Evolutionary conservation across 2,113 vertebrate species (phyloP), one percentile per base, ranked within the genome.

Genomic region (Tetrax tetrax): DNA sequence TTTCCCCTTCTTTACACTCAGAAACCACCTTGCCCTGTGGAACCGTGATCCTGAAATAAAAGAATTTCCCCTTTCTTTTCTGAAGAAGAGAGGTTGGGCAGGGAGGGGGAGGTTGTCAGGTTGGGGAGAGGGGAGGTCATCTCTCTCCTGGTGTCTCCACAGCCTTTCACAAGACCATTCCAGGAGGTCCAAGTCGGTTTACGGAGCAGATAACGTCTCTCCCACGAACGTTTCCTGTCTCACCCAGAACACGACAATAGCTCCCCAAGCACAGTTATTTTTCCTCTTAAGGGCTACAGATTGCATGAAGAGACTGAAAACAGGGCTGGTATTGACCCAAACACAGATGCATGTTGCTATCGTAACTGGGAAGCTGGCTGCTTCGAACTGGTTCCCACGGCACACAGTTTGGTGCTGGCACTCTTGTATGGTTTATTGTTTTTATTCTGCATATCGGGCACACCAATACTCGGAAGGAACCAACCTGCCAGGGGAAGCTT

Each of bases 401-500:
- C 83, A 48, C 45, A 37, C 19, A 47, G 61, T 84, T 92, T 95
- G 92, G 85, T 81, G 89, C 77, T 96, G 91, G 95, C 92, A 95
- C 65, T n/a, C 89, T 54, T 83, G 71, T 50, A 91, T 74, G 85
- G 86, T 19, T 89, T 8, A 95, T 93, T 95, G 93, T 91, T 95
- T 60, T 27, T 4, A 50, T 71, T 22, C 64, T 5, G 8, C 6
- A 3, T 28, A 50, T 43, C 4, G 16, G 87, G 70, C 45, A 53
- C 93, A 78, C 91, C 87, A 96, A 87, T 87, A 68, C 69, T 71
- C 57, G 76, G 70, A 61, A 89, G 86, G 76, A 50, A 89, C 98
- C 95, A 89, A 99, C 99, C 99, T 99, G 96, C 95, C 97, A 19
- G 99, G 99, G 89, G 99, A 99, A 45, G 98, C 92, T 98, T 99